Evolutionary conservation across 1,140 invertebrate species (phyloP).

Genomic region (Diachasma alloeum): DNA sequence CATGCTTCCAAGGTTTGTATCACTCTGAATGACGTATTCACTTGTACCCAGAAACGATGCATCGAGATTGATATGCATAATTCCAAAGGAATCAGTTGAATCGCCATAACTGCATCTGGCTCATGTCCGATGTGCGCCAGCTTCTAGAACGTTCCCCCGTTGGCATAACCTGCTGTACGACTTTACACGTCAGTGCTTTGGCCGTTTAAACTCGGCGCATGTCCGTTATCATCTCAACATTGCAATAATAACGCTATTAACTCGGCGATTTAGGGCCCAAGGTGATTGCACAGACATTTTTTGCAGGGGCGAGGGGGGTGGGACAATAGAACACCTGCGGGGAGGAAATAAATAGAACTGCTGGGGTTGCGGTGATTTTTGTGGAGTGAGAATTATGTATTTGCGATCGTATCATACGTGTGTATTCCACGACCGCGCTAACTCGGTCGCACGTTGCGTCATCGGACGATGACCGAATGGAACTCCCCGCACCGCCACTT

Average conservation of each 20-base stretch:
- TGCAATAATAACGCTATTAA: neutral
- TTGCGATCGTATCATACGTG: neutral
- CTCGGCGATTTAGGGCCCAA: neutral
- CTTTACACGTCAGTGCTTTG: neutral
- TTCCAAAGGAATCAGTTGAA: neutral
- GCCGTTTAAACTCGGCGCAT: neutral
- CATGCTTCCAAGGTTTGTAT: constrained; percentile 83
- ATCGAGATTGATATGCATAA: neutral
- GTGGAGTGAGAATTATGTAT: neutral
- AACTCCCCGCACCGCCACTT: neutral
- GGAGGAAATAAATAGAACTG: no score
- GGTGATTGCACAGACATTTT: no score
- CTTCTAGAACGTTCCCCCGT: neutral
- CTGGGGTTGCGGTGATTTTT: no score
- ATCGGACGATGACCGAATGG: constrained; percentile 23
- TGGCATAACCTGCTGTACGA: neutral
- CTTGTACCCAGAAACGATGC: neutral
- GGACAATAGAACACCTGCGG: no score
- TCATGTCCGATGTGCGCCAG: neutral
- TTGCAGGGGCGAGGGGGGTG: no score
- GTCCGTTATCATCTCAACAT: neutral
- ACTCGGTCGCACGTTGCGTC: constrained; percentile 11
- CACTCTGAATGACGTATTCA: neutral
- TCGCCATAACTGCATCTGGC: neutral
- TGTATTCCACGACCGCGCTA: neutral